Evolutionary conservation across 2,888 invertebrate genomes (phyloP).

Genomic region (Eupeodes luniger): DNA sequence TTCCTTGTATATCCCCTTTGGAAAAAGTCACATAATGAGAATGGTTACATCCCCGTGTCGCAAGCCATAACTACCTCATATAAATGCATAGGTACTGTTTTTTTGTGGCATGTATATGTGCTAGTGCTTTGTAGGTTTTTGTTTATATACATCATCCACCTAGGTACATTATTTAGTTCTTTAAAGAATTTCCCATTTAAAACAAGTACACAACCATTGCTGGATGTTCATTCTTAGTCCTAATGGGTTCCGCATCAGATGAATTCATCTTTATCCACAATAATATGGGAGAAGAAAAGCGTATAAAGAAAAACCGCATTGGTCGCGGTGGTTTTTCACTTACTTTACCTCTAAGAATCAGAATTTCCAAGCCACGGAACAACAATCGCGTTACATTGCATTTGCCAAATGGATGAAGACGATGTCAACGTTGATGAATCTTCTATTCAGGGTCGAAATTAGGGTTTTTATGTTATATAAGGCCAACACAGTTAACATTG

Average conservation of each 20-base stretch:
- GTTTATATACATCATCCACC: slow-evolving; percentile 21
- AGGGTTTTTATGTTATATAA: not conserved
- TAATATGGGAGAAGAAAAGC: slow-evolving; percentile 51
- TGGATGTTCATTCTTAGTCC: slow-evolving; percentile 50
- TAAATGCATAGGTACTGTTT: not conserved
- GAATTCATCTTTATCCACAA: slow-evolving; percentile 70
- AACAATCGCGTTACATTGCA: slow-evolving; percentile 73
- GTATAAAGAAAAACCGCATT: slow-evolving; percentile 59
- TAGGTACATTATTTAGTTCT: slow-evolving; percentile 45
- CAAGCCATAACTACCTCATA: not conserved
- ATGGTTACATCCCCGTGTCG: slow-evolving; percentile 3
- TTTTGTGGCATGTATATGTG: slow-evolving; percentile 14
- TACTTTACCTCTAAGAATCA: slow-evolving; percentile 73
- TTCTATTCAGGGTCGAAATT: slow-evolving; percentile 15
- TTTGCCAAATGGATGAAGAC: slow-evolving; percentile 73
- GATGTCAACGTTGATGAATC: slow-evolving; percentile 41
- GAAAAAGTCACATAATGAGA: slow-evolving; percentile 63
- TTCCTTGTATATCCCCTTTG: slow-evolving; percentile 62
- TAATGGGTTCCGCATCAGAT: slow-evolving; percentile 69
- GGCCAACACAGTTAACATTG: not conserved
- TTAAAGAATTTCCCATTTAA: slow-evolving; percentile 64
- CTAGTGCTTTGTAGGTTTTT: slow-evolving; percentile 32
- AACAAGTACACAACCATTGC: slow-evolving; percentile 16
- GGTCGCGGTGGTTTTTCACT: slow-evolving; percentile 75
- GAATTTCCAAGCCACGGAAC: slow-evolving; percentile 64